These are phyloP conservation scores for Luperina testacea DNA, from an alignment of 2,888 invertebrate genomes.

Conservation along the genomic window DNA sequence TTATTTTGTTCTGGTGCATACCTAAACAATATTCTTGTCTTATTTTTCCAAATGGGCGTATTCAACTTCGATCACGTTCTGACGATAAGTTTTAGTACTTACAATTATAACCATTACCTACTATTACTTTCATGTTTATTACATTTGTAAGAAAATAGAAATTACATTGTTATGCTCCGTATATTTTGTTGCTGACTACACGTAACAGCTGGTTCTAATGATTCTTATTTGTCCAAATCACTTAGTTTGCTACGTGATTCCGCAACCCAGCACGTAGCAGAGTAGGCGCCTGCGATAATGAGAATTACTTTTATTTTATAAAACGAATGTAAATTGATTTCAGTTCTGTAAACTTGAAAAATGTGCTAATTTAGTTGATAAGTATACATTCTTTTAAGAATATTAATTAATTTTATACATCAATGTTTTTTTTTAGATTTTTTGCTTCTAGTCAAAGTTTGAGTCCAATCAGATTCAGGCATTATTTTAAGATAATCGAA, in stretches of 20 bases:
- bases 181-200: constrained; percentile 11
- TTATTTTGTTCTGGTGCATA: too few species aligned
- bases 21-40: too few species aligned
- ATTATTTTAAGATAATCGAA: neutral
- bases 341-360: neutral
- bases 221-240: constrained; percentile 25
- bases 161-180: neutral
- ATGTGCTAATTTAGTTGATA: neutral
- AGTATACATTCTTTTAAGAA: too few species aligned
- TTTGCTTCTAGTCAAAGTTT: neutral
- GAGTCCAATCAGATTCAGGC: neutral
- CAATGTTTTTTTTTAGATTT: neutral
- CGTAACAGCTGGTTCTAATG: constrained; percentile 9
- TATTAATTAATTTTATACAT: neutral
- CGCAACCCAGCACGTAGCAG: constrained; percentile 38
- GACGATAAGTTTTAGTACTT: neutral
- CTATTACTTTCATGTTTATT: neutral
- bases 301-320: neutral
- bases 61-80: constrained; percentile 1
- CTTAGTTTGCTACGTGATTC: constrained; percentile 56
- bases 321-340: neutral
- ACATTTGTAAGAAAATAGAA: neutral
- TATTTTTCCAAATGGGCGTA: neutral
- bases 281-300: constrained; percentile 29
- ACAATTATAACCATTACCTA: neutral